Evolutionary conservation across 30 jellyfish, hydroid and myxozoan species (phyloP).

Genomic region (Aurelia sp.): DNA sequence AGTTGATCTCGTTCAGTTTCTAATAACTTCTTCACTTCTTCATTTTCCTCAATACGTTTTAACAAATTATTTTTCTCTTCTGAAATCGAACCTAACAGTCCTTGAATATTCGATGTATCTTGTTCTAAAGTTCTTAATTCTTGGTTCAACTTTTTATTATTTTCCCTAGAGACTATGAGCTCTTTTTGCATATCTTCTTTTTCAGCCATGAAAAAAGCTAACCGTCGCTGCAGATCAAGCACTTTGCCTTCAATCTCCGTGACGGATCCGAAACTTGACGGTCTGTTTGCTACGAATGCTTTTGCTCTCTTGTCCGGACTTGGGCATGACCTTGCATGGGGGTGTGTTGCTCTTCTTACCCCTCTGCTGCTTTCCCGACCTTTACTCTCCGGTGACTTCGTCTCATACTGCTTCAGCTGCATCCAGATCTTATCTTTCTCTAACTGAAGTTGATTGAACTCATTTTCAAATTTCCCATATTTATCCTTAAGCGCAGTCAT

Average conservation of each 20-base stretch:
- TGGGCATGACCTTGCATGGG: conserved; percentile 63
- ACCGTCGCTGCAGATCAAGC: conserved; percentile 91
- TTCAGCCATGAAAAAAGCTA: conserved; percentile 99
- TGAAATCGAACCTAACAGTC: conserved; percentile 65
- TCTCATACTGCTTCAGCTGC: conserved; percentile 85
- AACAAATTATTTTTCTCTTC: conserved; percentile 72
- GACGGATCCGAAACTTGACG: conserved; percentile 87
- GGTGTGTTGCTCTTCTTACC: conserved; percentile 66
- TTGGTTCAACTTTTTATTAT: conserved; percentile 74
- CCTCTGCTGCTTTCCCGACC: conserved; percentile 32
- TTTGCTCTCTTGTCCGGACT: conserved; percentile 65
- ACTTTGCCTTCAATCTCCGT: conserved; percentile 97
- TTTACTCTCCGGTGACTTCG: conserved; percentile 16
- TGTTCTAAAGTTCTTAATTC: conserved; percentile 90
- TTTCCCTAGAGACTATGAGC: conserved; percentile 86
- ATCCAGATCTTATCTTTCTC: conserved; percentile 90
- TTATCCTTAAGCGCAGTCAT: conserved; percentile 72
- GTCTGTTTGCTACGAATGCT: conserved; percentile 64
- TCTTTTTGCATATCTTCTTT: conserved; percentile 98
- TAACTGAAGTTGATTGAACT: conserved; percentile 68
- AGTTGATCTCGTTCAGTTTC: conserved; percentile 89
- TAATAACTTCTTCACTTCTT: conserved; percentile 57
- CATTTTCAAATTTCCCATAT: conserved; percentile 75
- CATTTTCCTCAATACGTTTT: conserved; percentile 62
- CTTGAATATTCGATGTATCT: conserved; percentile 92